Evolutionary conservation across 2,113 vertebrate species (phyloP), one percentile per base, ranked within the genome.

Genomic region (Chitala chitala): DNA sequence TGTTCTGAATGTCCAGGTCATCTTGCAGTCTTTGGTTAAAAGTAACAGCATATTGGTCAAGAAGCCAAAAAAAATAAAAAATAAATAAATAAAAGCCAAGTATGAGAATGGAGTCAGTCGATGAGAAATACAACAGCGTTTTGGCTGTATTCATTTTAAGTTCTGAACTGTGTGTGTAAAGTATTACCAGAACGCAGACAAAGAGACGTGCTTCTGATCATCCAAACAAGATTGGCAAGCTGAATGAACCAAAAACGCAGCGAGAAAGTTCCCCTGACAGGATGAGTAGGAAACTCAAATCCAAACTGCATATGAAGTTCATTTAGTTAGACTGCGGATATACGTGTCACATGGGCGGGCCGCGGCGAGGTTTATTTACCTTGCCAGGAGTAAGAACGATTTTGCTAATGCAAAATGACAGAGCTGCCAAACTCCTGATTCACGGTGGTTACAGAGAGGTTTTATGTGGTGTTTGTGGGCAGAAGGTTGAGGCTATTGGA

Each of bases 391-490:
- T 90, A 86, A 86, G 88, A 87, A 82, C 13, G 79, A 83, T 83
- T 89, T 84, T 80, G 84, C 86, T 93, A 90, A 93, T 84, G 87
- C 74, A 87, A 91, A 84, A 85, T 91, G 91, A 93, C 91, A 92
- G 88, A 88, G 90, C 89, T 90, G 87, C 84, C 90, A 87, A 86
- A 87, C 83, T 84, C 87, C 88, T 89, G 89, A 92, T 82, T 83
- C 88, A 84, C 83, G 83, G 68, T 61, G 68, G 74, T 50, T 15
- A n/a, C 26, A 31, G 22, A 42, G 33, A 17, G 75, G 83, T 33
- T 69, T 66, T 46, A 22, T 33, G 68, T 69, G 68, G 42, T 22
- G 36, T 46, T 66, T 66, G 64, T 4, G 40, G 40, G 42, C n/a
- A n/a, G n/a, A n/a, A 15, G 22, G 38, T 38, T 77, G 71, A 59